Evolutionary conservation across 1,140 invertebrate genomes (phyloP).

Genomic region (Ceratina australensis): DNA sequence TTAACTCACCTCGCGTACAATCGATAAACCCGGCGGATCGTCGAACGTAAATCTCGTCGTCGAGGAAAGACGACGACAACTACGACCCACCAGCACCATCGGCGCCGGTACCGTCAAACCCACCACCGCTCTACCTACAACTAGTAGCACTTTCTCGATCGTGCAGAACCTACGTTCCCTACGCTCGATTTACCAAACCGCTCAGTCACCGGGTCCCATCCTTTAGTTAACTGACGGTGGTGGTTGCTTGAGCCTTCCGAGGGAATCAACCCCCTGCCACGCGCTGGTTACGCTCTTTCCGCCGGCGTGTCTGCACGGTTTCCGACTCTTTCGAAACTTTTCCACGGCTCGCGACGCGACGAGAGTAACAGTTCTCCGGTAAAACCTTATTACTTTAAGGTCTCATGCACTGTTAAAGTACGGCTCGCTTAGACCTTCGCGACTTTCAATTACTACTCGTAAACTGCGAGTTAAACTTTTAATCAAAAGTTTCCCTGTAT

Average conservation of each 20-base stretch:
- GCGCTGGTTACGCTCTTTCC: constrained; percentile 9
- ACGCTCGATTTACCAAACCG: constrained; percentile 65
- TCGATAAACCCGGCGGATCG: constrained; percentile 56
- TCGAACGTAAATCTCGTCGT: constrained; percentile 61
- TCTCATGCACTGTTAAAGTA: constrained; percentile 23
- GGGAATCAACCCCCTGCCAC: constrained; percentile 43
- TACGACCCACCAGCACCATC: background rate
- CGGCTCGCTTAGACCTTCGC: background rate
- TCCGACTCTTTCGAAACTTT: constrained; percentile 53
- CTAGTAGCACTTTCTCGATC: constrained; percentile 55
- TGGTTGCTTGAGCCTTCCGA: constrained; percentile 32
- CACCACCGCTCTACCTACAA: background rate
- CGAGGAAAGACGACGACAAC: constrained; percentile 39
- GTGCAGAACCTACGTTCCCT: constrained; percentile 55
- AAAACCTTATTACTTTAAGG: constrained; percentile 39
- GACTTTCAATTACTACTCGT: background rate
- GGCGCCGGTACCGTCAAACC: too few relatives aligned
- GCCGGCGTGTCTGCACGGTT: background rate
- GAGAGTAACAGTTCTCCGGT: constrained; percentile 38
- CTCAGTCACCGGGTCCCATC: constrained; percentile 27
- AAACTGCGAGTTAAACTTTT: constrained; percentile 21
- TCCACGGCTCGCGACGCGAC: constrained; percentile 30
- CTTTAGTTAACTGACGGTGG: constrained; percentile 55
- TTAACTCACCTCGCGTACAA: constrained; percentile 56
- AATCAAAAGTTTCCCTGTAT: constrained; percentile 2